Evolutionary conservation across 2,888 invertebrate genomes (phyloP), one percentile per base, ranked within the genome.

Genomic region (Drosophila rellima): DNA sequence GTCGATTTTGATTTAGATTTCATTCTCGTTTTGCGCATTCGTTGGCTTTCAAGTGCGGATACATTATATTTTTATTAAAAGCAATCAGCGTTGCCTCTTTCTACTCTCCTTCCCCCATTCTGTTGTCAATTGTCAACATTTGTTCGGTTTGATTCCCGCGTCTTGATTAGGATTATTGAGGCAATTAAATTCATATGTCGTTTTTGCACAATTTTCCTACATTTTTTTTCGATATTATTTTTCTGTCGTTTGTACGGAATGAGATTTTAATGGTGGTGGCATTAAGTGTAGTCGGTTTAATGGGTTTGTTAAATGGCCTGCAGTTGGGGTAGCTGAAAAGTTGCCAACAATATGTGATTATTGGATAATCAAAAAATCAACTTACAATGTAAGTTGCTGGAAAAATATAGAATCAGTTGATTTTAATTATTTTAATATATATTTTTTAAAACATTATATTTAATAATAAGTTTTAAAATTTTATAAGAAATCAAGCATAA

Each of bases 1-100:
- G 68, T 70, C 59, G 65, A 65, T 60, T 71, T 63, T 31, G 26
- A 29, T 59, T 75, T 68, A 59, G 50, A 62, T 65, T 70, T 47
- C 37, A 48, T 70, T 59, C 63, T 70, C 66, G 37, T 59, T 65
- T 60, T 57, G 62, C 69, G 65, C 37, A 52, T 61, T 61, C 52
- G 57, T 31, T 66, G 60, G 68, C 55, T 45, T 62, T 75, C 73
- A 45, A 83, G 74, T 89, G 84, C 78, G 75, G 71, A 70, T 63
- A 71, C 85, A 88, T 88, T 82, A 87, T 90, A 90, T 88, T 87
- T 88, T 87, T 90, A 88, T 88, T 89, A 88, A 87, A 84, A 74
- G 84, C 82, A 90, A 89, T 88, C 87, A 75, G 66, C 72, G 66
- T 50, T 64, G 44, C 66, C 64, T 76, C 66, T 37, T 74, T 47